phyloP scores from a whole-genome alignment of 2,113 vertebrate genomes.

The Lagopus leucura region DNA sequence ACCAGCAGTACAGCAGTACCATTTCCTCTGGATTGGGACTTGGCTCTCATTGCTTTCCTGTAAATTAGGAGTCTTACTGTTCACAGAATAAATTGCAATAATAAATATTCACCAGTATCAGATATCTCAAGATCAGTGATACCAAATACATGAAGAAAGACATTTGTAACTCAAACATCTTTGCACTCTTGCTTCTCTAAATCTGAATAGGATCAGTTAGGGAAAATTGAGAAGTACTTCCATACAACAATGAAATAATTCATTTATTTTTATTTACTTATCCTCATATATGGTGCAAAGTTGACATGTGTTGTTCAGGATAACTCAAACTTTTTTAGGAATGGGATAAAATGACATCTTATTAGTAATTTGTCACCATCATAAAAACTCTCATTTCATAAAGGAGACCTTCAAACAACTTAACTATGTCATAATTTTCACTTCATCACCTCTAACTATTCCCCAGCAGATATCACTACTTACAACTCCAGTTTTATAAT shows the following conservation, averaged over 20 bases:
- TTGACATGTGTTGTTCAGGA: neutral
- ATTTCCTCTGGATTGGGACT: neutral
- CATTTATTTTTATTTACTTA: neutral
- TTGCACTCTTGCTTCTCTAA: neutral
- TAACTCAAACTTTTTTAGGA: neutral
- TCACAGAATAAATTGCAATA: too few species aligned
- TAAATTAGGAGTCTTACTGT: neutral
- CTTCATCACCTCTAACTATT: neutral
- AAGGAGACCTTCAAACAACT: neutral
- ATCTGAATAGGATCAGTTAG: neutral
- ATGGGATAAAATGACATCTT: neutral
- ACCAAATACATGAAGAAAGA: neutral
- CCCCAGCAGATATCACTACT: neutral
- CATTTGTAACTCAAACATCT: neutral
- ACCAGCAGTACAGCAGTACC: neutral
- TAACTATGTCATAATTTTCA: neutral
- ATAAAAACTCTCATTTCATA: neutral
- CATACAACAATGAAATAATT: neutral
- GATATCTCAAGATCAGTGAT: neutral
- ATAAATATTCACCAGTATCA: too few species aligned
- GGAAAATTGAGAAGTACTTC: neutral
- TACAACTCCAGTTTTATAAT: neutral
- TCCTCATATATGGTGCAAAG: neutral
- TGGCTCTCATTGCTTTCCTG: neutral
- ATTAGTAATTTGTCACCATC: neutral